These are phyloP conservation scores for Itoplectis maculator DNA, from an alignment of 2,888 invertebrate genomes.

Conservation along the genomic window DNA sequence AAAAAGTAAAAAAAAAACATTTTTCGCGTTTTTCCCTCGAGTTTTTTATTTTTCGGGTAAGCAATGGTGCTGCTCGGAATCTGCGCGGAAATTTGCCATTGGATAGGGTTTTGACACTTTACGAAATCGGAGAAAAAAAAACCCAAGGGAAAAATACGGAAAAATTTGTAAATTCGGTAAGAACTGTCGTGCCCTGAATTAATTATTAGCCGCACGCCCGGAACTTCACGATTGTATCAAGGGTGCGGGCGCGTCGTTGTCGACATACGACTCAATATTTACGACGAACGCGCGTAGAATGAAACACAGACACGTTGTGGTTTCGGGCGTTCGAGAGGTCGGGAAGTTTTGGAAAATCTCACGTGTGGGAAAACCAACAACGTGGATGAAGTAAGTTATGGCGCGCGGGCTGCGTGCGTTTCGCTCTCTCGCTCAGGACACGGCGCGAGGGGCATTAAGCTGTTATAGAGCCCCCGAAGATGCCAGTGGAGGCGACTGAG, in stretches of 20 bases:
- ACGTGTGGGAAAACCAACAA: slow-evolving; percentile 18
- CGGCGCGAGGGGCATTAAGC: slow-evolving; percentile 61
- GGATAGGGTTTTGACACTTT: too few relatives aligned
- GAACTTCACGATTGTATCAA: background rate
- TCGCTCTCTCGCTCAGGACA: slow-evolving; percentile 24
- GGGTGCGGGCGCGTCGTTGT: background rate
- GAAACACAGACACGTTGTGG: background rate
- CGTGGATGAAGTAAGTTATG: slow-evolving; percentile 58
- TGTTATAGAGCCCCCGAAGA: slow-evolving; percentile 49
- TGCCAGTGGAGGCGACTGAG: slow-evolving; percentile 50
- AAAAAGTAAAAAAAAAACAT: too few relatives aligned
- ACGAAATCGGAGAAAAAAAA: too few relatives aligned
- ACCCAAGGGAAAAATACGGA: background rate
- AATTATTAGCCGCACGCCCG: background rate
- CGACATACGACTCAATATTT: background rate
- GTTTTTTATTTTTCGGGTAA: too few relatives aligned
- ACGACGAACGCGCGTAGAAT: background rate
- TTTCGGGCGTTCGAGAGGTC: background rate
- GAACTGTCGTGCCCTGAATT: slow-evolving; percentile 18
- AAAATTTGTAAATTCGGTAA: slow-evolving; percentile 24
- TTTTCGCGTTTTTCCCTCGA: too few relatives aligned
- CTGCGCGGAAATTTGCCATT: too few relatives aligned
- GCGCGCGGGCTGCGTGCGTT: slow-evolving; percentile 51
- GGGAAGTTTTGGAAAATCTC: slow-evolving; percentile 20
- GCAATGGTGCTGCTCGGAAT: too few relatives aligned